phyloP scores from a whole-genome alignment of 2,113 vertebrate genomes.

The Epinephelus cyanopodus region DNA sequence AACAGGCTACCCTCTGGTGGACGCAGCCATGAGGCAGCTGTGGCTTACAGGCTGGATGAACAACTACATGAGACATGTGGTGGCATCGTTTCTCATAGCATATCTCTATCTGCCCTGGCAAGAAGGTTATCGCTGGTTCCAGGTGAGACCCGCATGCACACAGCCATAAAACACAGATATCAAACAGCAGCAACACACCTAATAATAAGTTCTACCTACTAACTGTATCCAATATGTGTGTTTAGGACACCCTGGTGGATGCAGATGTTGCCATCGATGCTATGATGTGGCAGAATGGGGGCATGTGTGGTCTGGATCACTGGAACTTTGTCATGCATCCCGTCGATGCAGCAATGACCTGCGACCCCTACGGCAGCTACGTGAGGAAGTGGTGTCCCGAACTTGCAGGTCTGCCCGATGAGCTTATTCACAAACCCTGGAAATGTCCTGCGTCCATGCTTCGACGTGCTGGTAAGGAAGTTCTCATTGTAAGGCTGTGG shows the following conservation, averaged over 20 bases:
- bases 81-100: conserved; percentile 83
- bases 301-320: conserved; percentile 85
- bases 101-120: conserved; percentile 83
- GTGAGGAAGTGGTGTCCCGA: conserved; percentile 85
- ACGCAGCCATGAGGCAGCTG: conserved; percentile 85
- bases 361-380: conserved; percentile 78
- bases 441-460: conserved; percentile 79
- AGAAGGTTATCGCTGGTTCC: conserved; percentile 84
- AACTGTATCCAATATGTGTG: not conserved
- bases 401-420: conserved; percentile 78
- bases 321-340: conserved; percentile 87
- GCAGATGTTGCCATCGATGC: conserved; percentile 85
- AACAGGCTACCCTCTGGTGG: conserved; percentile 82
- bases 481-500: no score
- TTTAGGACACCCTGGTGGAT: conserved; percentile 84
- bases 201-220: not conserved
- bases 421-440: conserved; percentile 85
- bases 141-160: conserved; percentile 57
- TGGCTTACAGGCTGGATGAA: conserved; percentile 85
- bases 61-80: conserved; percentile 83
- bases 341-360: conserved; percentile 82
- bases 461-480: conserved; percentile 74
- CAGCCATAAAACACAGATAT: not conserved
- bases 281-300: conserved; percentile 87
- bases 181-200: not conserved